Percentiles rank a stretch among this genome's conserved stretches.
Evolutionary conservation across 2,113 vertebrate genomes (phyloP).

Genomic region (Gymnogyps californianus): DNA sequence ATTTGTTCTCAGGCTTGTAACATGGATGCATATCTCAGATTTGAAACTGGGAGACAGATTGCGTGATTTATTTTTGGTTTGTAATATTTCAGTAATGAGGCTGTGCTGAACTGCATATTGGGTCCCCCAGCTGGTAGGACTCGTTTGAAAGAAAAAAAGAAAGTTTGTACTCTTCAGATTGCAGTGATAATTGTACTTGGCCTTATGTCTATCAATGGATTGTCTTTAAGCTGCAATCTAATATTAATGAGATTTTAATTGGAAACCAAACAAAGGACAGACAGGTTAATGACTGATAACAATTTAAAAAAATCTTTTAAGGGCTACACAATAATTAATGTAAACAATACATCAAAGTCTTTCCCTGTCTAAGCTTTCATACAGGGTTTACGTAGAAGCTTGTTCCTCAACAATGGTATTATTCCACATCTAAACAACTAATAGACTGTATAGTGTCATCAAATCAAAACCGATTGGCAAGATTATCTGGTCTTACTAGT

Average conservation of each 20-base stretch:
- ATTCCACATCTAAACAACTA: slow-evolving; percentile 64
- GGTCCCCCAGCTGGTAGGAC: background rate
- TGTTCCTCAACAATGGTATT: slow-evolving; percentile 54
- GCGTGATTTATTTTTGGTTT: background rate
- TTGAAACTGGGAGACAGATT: background rate
- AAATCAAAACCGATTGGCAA: slow-evolving; percentile 60
- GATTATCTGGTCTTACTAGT: slow-evolving; percentile 16
- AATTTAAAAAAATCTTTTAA: background rate
- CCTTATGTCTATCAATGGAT: background rate
- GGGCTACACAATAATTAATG: slow-evolving; percentile 8
- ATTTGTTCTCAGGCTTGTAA: background rate
- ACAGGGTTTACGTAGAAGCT: background rate
- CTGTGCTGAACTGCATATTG: background rate
- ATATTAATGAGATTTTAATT: slow-evolving; percentile 44
- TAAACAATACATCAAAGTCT: slow-evolving; percentile 58
- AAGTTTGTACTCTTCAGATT: background rate
- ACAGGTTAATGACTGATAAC: slow-evolving; percentile 22
- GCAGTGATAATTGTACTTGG: background rate
- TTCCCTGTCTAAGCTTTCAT: slow-evolving; percentile 32
- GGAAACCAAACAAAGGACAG: slow-evolving; percentile 30
- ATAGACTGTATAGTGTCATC: slow-evolving; percentile 22
- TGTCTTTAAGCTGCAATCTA: background rate
- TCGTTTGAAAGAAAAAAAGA: background rate
- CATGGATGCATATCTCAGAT: background rate
- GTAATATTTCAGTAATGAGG: background rate